Base-by-base conservation (phyloP, 2,888 invertebrate genomes). In the Ectropis crepuscularia region DNA sequence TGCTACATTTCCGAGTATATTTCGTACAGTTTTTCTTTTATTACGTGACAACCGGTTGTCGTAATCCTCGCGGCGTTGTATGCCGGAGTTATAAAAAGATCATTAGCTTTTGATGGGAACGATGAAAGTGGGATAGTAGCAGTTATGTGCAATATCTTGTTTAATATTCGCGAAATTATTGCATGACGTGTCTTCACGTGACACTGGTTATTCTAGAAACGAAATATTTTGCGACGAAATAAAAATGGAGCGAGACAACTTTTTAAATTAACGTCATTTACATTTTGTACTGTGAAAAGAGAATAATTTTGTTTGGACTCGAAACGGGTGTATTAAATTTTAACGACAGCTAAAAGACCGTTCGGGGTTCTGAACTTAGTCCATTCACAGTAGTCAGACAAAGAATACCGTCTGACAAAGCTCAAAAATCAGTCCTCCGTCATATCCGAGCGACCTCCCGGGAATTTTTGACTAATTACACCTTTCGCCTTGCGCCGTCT, bases 391-490 rank as follows among this genome's bases (percentile, higher is more conserved):
- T 46, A 59, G 39, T 38, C 53, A 55, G 61, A 61, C 59, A 61
- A 57, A 65, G 57, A 54, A 43, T 53, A 28, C 42, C 46, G 47
- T 36, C 61, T 47, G 39, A 57, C 61, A 59, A 65, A 57, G 64
- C 48, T 53, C 48, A 51, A 60, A 59, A 60, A 60, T 48, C 64
- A 57, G 42, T 47, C 47, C 53, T 64, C 46, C 46, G 68, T 69
- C 62, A 63, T 69, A 69, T 37, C 71, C 66, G 69, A 67, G 74
- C 74, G 75, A 78, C 74, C 78, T 79, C 77, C 66, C 73, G 77
- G 78, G 80, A 78, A 79, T 81, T 81, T 82, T 82, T 82, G 80
- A 82, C 82, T 85, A 85, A 86, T 85, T 84, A 85, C 80, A 79
- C 78, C 76, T 80, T 77, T 73, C 77, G 72, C 70, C 69, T 71